These are phyloP conservation scores for Magallana angulata DNA, from an alignment of 1,140 invertebrate genomes.

Conservation along the genomic window DNA sequence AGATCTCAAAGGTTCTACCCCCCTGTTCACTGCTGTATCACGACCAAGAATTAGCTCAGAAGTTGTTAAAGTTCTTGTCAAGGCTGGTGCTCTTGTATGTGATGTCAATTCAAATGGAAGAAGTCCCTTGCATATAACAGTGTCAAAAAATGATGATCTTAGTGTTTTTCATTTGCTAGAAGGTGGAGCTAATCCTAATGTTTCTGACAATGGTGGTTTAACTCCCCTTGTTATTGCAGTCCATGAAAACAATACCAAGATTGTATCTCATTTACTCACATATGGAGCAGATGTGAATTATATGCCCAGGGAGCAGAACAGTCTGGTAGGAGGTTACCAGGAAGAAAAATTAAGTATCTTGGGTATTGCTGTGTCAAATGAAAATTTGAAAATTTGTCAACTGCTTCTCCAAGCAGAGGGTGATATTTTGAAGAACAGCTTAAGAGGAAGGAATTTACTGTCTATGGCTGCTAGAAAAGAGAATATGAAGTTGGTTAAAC, in stretches of 20 bases:
- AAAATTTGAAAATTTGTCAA: neutral
- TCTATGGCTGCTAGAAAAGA: slow-evolving; percentile 18
- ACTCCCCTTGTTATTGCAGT: slow-evolving; percentile 64
- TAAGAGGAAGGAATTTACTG: slow-evolving; percentile 15
- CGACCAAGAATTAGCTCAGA: slow-evolving; percentile 56
- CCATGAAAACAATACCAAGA: slow-evolving; percentile 58
- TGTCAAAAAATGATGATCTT: slow-evolving; percentile 63
- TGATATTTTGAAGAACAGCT: slow-evolving; percentile 13
- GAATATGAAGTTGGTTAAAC: slow-evolving; percentile 29
- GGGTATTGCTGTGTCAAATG: slow-evolving; percentile 35
- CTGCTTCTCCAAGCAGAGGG: neutral
- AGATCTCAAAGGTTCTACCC: slow-evolving; percentile 54
- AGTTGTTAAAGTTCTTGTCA: slow-evolving; percentile 62
- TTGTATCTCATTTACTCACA: slow-evolving; percentile 53
- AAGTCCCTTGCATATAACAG: slow-evolving; percentile 64
- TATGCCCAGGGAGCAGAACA: slow-evolving; percentile 29
- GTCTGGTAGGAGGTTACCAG: neutral
- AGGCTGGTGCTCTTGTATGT: slow-evolving; percentile 64
- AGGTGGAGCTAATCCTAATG: slow-evolving; percentile 64
- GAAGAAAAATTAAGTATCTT: slow-evolving; percentile 26
- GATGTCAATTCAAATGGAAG: slow-evolving; percentile 56
- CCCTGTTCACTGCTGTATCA: slow-evolving; percentile 62
- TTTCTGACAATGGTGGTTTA: slow-evolving; percentile 56
- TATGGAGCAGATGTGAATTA: slow-evolving; percentile 62
- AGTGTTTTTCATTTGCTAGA: slow-evolving; percentile 63